phyloP scores from a whole-genome alignment of 2,797 vertebrate species.

The Hylomyscus alleni region DNA sequence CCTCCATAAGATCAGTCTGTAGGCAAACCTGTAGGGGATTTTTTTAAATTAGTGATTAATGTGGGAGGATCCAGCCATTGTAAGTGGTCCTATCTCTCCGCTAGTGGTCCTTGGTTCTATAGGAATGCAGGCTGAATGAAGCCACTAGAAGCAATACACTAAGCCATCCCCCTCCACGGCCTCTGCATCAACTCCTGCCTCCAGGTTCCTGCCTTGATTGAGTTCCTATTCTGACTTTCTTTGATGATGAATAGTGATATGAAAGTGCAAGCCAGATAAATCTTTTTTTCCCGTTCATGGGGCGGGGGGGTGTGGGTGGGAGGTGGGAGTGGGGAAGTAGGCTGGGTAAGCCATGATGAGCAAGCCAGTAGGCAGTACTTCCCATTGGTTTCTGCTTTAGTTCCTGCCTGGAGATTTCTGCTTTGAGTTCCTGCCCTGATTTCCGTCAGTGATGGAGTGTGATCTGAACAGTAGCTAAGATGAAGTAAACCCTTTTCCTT shows the following conservation, averaged over 20 bases:
- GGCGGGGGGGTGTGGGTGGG: neutral
- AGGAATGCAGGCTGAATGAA: neutral
- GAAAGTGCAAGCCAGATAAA: neutral
- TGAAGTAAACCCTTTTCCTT: neutral
- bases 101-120: neutral
- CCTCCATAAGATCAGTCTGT: neutral
- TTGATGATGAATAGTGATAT: neutral
- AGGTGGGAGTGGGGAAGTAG: neutral
- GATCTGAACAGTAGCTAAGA: neutral
- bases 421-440: neutral
- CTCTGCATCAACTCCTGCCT: neutral
- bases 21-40: neutral
- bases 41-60: neutral
- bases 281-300: neutral
- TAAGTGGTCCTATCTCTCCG: neutral
- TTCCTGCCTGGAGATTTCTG: neutral
- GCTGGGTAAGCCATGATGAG: neutral
- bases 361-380: neutral
- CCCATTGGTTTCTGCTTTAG: neutral
- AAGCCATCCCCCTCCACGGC: neutral
- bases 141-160: neutral
- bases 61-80: neutral
- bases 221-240: neutral
- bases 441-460: no score
- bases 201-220: neutral